These are phyloP conservation scores for Pseudochaenichthys georgianus DNA, from an alignment of 2,797 vertebrate genomes.

Conservation along the genomic window DNA sequence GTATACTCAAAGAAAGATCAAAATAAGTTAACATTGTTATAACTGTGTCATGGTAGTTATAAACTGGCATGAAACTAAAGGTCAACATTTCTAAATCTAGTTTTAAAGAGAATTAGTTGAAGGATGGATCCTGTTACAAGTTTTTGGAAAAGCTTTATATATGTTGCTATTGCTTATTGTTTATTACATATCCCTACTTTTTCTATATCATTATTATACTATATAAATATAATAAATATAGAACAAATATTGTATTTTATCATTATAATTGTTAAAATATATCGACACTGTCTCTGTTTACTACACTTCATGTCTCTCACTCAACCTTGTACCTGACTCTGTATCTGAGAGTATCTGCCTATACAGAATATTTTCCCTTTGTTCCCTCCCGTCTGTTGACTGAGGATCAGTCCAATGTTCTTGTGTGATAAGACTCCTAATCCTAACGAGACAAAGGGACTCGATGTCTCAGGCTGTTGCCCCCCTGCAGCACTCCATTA, in stretches of 20 bases:
- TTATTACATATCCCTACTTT: no score
- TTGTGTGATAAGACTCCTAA: conserved; percentile 80
- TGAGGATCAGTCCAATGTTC: conserved; percentile 77
- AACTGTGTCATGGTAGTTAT: no score
- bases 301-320: not conserved
- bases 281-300: not conserved
- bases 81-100: not conserved
- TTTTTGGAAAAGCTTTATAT: not conserved
- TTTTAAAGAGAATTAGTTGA: not conserved
- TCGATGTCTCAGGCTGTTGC: conserved; percentile 70
- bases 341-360: conserved; percentile 20
- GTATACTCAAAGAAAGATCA: not conserved
- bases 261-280: no score
- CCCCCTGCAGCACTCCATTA: conserved; percentile 68
- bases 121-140: no score
- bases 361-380: conserved; percentile 31
- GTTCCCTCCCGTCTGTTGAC: conserved; percentile 60
- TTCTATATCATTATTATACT: no score
- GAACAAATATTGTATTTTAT: no score
- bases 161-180: no score
- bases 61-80: not conserved
- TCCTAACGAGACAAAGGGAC: conserved; percentile 73
- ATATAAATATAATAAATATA: no score
- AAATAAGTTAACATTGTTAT: not conserved
- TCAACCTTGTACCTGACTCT: not conserved